A percentile compares a stretch with the other conserved stretches of the same genome.
Conservation (phyloP, 2,797 vertebrate species). For the Platalea minor region DNA sequence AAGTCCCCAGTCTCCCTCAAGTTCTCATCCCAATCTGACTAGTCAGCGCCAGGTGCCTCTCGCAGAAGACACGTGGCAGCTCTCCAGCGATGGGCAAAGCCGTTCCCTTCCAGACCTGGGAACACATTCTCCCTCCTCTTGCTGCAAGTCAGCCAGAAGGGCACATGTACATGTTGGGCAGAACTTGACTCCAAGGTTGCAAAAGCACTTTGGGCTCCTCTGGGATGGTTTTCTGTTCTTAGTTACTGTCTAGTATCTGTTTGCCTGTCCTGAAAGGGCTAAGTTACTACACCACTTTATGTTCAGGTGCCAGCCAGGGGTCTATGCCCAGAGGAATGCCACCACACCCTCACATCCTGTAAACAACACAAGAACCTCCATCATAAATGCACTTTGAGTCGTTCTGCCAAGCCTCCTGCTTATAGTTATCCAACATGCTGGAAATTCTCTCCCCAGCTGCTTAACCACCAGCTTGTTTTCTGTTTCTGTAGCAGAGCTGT, state of each 20-base stretch:
- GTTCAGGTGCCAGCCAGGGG: not conserved
- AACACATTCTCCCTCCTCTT: not conserved
- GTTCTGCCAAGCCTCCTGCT: not conserved
- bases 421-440: not conserved
- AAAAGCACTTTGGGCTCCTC: not conserved
- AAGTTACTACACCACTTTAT: not conserved
- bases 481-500: not conserved
- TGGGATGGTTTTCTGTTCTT: not conserved
- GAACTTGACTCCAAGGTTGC: not conserved
- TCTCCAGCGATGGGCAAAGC: conserved; percentile 8
- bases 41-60: conserved; percentile 27
- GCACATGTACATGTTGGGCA: accelerated
- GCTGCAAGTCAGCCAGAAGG: not conserved
- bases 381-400: not conserved
- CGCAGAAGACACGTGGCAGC: not conserved
- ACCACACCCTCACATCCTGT: not conserved
- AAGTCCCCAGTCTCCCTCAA: not conserved
- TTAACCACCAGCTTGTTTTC: not conserved
- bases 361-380: not conserved
- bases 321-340: not conserved
- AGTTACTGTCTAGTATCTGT: not conserved
- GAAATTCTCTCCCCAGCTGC: not conserved
- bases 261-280: not conserved
- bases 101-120: not conserved
- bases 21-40: not conserved